Evolutionary conservation across 2,888 invertebrate species (phyloP).

Genomic region (Drosophila engyochracea): DNA sequence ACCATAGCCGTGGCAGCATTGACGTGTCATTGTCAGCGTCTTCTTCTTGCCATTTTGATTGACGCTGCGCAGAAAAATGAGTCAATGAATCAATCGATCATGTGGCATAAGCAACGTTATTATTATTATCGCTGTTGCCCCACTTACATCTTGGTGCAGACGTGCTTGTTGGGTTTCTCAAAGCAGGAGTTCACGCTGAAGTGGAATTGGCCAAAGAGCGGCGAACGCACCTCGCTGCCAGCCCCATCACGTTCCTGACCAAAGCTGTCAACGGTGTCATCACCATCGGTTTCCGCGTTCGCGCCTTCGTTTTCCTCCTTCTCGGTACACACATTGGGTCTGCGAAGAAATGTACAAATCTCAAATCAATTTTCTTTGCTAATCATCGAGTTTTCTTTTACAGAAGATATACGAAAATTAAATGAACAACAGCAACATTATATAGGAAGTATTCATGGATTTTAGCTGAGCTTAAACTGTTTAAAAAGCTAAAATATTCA

Average conservation of each 20-base stretch:
- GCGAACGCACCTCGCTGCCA: constrained; percentile 64
- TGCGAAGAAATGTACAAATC: constrained; percentile 61
- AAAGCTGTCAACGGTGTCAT: constrained; percentile 69
- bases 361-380: constrained; percentile 6
- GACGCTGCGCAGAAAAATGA: constrained; percentile 83
- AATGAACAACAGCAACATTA: not conserved
- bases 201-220: constrained; percentile 82
- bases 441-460: not conserved
- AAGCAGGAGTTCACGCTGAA: constrained; percentile 85
- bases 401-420: not conserved
- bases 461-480: not conserved
- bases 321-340: constrained; percentile 89
- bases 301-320: constrained; percentile 85
- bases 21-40: constrained; percentile 88
- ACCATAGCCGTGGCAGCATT: constrained; percentile 90
- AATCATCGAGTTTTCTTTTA: not conserved
- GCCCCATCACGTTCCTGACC: constrained; percentile 67
- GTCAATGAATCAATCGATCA: constrained; percentile 10
- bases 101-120: constrained; percentile 35
- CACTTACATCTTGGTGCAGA: constrained; percentile 85
- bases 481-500: not conserved
- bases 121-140: constrained; percentile 5
- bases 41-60: constrained; percentile 88
- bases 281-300: constrained; percentile 61
- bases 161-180: constrained; percentile 84